phyloP scores from a whole-genome alignment of 2,113 vertebrate species.

The Tupaia tana region DNA sequence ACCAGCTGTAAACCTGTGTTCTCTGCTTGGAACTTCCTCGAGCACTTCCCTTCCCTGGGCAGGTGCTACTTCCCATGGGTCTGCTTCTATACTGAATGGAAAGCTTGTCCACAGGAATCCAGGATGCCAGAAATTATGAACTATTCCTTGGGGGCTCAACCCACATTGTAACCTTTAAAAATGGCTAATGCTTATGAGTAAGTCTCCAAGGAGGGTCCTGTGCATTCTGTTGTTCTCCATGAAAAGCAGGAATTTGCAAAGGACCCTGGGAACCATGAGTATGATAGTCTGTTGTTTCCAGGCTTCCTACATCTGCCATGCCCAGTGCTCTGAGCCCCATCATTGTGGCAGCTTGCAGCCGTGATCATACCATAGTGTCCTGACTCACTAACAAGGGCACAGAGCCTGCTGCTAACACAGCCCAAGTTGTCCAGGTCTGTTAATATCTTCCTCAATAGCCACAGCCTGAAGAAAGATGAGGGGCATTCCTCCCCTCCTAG shows the following conservation, averaged over 20 bases:
- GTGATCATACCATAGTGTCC: neutral
- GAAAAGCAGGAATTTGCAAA: neutral
- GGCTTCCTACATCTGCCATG: neutral
- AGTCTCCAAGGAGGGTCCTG: neutral
- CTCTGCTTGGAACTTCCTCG: neutral
- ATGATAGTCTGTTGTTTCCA: neutral
- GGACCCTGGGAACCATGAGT: neutral
- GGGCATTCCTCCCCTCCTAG: neutral
- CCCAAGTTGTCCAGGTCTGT: neutral
- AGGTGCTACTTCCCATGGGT: neutral
- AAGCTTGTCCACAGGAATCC: constrained; percentile 3
- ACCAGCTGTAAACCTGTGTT: constrained; percentile 27
- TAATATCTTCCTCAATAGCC: constrained; percentile 18
- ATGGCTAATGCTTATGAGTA: neutral
- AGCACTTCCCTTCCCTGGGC: constrained; percentile 18
- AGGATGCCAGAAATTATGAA: neutral
- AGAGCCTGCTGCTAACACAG: neutral
- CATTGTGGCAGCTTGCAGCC: neutral
- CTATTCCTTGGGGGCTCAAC: neutral
- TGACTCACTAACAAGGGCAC: neutral
- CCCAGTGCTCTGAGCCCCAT: neutral
- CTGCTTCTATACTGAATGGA: neutral
- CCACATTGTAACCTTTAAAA: neutral
- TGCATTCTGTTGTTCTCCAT: neutral
- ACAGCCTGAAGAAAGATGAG: neutral